These are phyloP conservation scores for Pterocles gutturalis DNA, from an alignment of 2,113 vertebrate genomes.

Conservation along the genomic window DNA sequence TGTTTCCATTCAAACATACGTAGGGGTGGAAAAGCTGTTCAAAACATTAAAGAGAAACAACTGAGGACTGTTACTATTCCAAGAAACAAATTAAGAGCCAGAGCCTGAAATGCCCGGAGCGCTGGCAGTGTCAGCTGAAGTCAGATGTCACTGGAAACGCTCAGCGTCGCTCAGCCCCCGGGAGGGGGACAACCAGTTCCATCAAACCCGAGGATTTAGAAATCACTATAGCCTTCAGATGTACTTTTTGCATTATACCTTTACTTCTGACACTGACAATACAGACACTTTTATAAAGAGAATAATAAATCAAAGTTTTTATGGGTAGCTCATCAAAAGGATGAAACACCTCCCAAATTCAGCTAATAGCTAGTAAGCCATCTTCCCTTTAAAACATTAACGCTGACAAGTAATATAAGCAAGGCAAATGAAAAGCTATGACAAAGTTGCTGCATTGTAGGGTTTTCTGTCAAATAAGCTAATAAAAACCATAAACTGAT, in stretches of 20 bases:
- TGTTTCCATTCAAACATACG: slow-evolving; percentile 45
- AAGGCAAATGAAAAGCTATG: not conserved
- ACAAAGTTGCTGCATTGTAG: not conserved
- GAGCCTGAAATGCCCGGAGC: not conserved
- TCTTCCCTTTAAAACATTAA: slow-evolving; percentile 7
- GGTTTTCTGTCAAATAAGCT: not conserved
- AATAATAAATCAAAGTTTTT: not conserved
- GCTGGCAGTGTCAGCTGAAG: not conserved
- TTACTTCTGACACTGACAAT: not conserved
- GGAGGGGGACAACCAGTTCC: not conserved
- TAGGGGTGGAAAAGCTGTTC: slow-evolving; percentile 55
- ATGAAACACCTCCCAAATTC: not conserved
- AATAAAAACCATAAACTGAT: not conserved
- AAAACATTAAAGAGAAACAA: slow-evolving; percentile 55
- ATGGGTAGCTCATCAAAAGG: slow-evolving; percentile 3
- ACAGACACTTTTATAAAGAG: not conserved
- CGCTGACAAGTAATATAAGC: not conserved
- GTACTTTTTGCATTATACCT: not conserved
- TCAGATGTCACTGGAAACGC: not conserved
- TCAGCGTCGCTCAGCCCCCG: not conserved
- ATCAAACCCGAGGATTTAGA: not conserved
- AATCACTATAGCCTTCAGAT: not conserved
- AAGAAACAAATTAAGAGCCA: slow-evolving; percentile 35
- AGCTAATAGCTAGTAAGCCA: not conserved
- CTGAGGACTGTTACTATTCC: slow-evolving; percentile 52